Conservation (phyloP, 2,888 invertebrate genomes). For the Augiades crinisus region DNA sequence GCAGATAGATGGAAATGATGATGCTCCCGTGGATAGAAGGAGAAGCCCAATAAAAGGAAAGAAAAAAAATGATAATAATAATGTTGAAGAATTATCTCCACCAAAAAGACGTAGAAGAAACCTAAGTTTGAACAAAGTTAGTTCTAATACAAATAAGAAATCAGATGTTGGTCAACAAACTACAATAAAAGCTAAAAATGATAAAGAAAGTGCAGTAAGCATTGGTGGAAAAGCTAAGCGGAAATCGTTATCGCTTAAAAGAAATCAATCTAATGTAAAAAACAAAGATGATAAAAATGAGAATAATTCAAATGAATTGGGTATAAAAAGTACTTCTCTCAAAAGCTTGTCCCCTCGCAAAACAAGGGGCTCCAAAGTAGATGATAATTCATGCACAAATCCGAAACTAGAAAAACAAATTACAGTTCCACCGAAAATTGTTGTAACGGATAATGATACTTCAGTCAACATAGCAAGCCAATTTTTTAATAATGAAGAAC, state of each 20-base stretch:
- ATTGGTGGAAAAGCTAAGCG: constrained; percentile 15
- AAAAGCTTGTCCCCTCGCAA: neutral
- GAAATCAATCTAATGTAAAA: neutral
- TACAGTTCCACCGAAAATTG: constrained; percentile 45
- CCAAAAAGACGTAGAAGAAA: constrained; percentile 42
- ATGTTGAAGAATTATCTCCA: constrained; percentile 52
- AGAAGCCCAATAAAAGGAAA: constrained; percentile 36
- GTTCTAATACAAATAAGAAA: neutral
- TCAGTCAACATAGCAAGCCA: constrained; percentile 47
- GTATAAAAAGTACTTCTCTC: neutral
- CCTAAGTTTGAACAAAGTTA: constrained; percentile 1
- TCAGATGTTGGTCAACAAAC: neutral
- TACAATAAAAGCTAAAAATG: neutral
- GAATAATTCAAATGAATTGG: neutral
- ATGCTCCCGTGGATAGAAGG: constrained; percentile 41
- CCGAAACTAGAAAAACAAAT: neutral
- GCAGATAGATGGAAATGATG: constrained; percentile 63
- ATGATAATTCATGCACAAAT: neutral
- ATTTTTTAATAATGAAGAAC: constrained; percentile 47
- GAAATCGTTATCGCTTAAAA: constrained; percentile 29
- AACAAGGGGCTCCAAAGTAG: neutral
- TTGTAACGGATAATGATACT: constrained; percentile 44
- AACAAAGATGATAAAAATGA: neutral
- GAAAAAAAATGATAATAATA: constrained; percentile 38
- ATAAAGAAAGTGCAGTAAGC: neutral